These are phyloP conservation scores for Mustelus asterias DNA, from an alignment of 2,113 vertebrate species.

Conservation along the genomic window DNA sequence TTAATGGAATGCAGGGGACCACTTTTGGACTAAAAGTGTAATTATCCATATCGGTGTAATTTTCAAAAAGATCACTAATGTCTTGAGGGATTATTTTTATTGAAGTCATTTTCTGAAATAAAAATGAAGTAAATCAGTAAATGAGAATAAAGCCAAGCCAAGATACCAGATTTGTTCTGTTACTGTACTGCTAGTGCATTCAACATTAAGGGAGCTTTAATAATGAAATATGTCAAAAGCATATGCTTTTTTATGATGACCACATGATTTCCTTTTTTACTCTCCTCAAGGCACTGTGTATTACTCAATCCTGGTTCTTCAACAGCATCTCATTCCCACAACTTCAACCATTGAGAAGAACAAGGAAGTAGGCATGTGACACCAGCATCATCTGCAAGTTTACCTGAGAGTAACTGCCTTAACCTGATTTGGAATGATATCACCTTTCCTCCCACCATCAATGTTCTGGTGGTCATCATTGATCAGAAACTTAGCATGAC, in stretches of 20 bases:
- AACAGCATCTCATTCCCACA: no score
- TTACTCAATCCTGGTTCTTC: no score
- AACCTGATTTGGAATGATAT: no score
- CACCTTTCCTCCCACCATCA: no score
- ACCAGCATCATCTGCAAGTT: no score
- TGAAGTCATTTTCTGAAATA: background rate
- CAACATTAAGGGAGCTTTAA: background rate
- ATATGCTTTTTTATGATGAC: background rate
- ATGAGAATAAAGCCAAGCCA: background rate
- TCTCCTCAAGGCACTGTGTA: background rate
- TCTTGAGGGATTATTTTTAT: no score
- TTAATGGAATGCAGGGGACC: background rate
- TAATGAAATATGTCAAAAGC: background rate
- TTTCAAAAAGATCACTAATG: no score
- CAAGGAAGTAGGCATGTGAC: no score
- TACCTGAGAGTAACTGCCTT: no score
- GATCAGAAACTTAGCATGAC: no score
- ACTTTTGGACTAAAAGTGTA: background rate
- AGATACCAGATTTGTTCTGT: background rate
- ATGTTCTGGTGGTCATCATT: no score
- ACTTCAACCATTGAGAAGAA: no score
- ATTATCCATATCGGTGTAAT: background rate
- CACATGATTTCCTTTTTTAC: background rate
- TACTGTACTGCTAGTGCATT: background rate
- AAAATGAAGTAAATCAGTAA: background rate